Percentiles rank a stretch among this genome's conserved stretches.
Evolutionary conservation across 2,888 invertebrate genomes (phyloP).

Genomic region (Carpatolechia fugitivella): DNA sequence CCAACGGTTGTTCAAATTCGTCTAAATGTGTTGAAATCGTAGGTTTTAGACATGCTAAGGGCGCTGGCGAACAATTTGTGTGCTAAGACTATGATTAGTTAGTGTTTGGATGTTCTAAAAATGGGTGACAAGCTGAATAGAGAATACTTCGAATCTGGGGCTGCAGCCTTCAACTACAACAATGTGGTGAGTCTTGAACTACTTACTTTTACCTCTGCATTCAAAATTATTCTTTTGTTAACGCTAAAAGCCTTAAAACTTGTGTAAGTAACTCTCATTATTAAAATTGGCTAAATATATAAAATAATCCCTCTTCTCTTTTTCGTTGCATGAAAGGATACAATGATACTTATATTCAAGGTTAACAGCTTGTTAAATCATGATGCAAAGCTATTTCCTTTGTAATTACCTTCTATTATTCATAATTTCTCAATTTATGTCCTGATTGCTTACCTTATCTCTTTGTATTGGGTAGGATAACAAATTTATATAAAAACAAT

Average conservation of each 20-base stretch:
- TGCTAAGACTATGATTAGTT: constrained; percentile 22
- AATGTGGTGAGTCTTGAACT: constrained; percentile 64
- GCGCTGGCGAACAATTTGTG: constrained; percentile 36
- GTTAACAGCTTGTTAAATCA: background rate
- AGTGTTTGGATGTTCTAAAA: constrained; percentile 16
- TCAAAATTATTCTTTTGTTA: background rate
- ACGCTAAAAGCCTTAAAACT: background rate
- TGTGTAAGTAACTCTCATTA: background rate
- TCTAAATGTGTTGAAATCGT: constrained; percentile 24
- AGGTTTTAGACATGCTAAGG: constrained; percentile 30
- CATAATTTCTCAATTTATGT: background rate
- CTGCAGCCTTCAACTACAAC: constrained; percentile 70
- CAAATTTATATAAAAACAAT: too few relatives aligned
- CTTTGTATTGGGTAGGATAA: background rate
- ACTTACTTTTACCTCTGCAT: constrained; percentile 8
- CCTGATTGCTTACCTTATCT: background rate
- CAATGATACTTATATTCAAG: constrained; percentile 1
- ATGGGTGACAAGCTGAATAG: constrained; percentile 71
- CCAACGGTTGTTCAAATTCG: constrained; percentile 42
- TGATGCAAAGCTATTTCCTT: constrained; percentile 6
- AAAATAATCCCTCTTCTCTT: background rate
- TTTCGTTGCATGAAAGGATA: background rate
- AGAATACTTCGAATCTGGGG: constrained; percentile 65
- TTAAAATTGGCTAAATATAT: background rate
- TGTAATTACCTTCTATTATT: background rate